Conservation (phyloP, 2,888 invertebrate species). For the Hetaerina titia region DNA sequence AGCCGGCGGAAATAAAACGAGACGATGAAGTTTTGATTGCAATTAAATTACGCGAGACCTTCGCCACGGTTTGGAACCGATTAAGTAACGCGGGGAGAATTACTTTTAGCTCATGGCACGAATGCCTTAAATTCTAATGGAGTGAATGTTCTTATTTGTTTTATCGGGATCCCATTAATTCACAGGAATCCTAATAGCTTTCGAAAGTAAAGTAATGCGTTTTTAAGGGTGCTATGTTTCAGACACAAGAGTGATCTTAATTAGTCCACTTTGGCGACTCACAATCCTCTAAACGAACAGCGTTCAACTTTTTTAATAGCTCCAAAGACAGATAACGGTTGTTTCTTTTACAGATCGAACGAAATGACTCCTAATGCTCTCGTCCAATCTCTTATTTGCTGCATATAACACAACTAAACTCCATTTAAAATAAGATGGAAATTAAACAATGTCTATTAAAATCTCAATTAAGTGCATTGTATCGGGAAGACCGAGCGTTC, state of each 20-base stretch:
- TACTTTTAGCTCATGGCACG: neutral
- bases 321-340: too few relatives aligned
- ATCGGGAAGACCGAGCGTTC: too few relatives aligned
- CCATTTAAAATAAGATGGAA: too few relatives aligned
- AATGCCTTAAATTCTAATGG: neutral
- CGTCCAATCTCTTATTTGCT: too few relatives aligned
- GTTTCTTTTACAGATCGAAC: too few relatives aligned
- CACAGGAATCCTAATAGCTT: neutral
- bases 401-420: too few relatives aligned
- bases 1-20: slow-evolving; percentile 27
- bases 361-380: too few relatives aligned
- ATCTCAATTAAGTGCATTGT: too few relatives aligned
- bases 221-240: neutral
- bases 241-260: neutral
- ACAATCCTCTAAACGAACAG: too few relatives aligned
- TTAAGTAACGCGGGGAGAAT: neutral
- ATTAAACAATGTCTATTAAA: too few relatives aligned
- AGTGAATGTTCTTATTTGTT: neutral
- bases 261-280: neutral
- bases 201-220: neutral
- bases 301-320: too few relatives aligned
- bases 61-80: neutral
- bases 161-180: neutral
- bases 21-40: slow-evolving; percentile 12
- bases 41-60: neutral